Evolutionary conservation across 2,797 vertebrate species (phyloP).

Genomic region (Pipistrellus pipistrellus): DNA sequence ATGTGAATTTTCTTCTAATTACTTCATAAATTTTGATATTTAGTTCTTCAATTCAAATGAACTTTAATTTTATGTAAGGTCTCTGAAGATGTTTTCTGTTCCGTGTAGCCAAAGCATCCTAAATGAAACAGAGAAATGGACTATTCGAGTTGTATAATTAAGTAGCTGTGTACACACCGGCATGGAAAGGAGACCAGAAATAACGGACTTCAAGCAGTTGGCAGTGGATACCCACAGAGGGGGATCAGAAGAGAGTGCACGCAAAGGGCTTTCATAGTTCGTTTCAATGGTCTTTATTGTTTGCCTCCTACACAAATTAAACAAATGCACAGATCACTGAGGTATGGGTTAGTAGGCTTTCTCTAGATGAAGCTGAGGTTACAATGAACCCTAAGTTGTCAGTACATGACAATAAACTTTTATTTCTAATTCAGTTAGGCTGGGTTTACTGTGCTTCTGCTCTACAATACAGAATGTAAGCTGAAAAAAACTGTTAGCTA

Average conservation of each 20-base stretch:
- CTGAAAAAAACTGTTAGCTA: not conserved
- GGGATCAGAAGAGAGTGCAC: not conserved
- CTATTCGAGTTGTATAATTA: not conserved
- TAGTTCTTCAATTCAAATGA: not conserved
- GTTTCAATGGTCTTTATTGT: not conserved
- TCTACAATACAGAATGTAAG: not conserved
- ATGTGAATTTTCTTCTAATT: not conserved
- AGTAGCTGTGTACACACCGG: not conserved
- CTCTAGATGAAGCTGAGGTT: not conserved
- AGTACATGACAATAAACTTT: not conserved
- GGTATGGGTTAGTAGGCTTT: not conserved
- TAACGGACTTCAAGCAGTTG: not conserved
- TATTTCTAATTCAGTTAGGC: not conserved
- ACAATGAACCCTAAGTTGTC: not conserved
- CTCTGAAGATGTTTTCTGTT: not conserved
- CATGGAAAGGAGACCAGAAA: not conserved
- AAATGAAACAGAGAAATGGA: slow-evolving; percentile 1
- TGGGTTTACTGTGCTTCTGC: not conserved
- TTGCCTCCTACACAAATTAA: not conserved
- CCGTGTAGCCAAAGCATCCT: not conserved
- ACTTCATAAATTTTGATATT: slow-evolving; percentile 9
- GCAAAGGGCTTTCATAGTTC: not conserved
- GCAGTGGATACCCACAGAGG: not conserved
- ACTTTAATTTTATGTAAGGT: not conserved
- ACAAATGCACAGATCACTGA: not conserved